Conservation (phyloP, 2,113 vertebrate species). For the Egretta garzetta region DNA sequence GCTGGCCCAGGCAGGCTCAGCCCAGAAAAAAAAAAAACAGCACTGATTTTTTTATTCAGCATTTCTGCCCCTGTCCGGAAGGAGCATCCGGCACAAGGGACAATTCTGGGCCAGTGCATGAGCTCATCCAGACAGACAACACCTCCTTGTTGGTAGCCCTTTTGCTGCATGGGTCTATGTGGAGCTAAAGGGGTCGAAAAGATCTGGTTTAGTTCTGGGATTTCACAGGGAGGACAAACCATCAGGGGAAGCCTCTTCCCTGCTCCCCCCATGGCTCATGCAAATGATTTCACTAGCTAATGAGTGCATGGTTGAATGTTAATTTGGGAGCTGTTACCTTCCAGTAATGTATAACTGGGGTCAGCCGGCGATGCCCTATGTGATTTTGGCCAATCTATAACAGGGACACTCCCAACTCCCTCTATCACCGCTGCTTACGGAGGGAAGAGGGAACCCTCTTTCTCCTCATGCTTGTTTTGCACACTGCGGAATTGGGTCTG, state of each 20-base stretch:
- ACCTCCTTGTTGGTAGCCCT: no score
- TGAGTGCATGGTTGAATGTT: not conserved
- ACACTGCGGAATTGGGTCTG: accelerated
- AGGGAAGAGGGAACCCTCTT: not conserved
- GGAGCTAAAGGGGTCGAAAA: not conserved
- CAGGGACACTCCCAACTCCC: not conserved
- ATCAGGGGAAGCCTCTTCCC: not conserved
- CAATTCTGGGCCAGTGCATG: not conserved
- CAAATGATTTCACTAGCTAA: not conserved
- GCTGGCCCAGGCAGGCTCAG: not conserved
- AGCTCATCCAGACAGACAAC: not conserved
- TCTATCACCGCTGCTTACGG: no score
- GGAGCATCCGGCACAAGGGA: not conserved
- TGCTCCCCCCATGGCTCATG: accelerated
- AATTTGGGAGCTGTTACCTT: not conserved
- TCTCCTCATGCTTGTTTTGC: not conserved
- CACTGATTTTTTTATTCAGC: not conserved
- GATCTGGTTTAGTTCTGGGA: not conserved
- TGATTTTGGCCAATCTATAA: not conserved
- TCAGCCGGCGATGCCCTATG: not conserved
- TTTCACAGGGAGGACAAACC: not conserved
- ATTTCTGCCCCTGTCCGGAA: not conserved
- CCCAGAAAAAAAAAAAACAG: not conserved
- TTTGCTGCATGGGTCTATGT: not conserved
- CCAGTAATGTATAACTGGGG: accelerated